A percentile compares a stretch with the other conserved stretches of the same genome.
Conservation (phyloP, 2,888 invertebrate species). For the Therioaphis trifolii region DNA sequence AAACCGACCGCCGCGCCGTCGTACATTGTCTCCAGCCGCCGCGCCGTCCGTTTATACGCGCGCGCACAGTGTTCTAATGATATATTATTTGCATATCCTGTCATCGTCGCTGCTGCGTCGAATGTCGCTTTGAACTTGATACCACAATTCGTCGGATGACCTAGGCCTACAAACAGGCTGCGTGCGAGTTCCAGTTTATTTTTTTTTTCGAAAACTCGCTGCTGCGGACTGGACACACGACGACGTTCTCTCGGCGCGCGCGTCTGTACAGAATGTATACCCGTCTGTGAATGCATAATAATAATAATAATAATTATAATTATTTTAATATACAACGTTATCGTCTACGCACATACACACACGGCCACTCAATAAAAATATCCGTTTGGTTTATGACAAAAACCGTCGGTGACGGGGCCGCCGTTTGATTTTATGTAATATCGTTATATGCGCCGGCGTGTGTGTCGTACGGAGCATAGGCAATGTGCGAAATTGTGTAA, state of each 20-base stretch:
- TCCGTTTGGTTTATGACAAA: conserved; percentile 15
- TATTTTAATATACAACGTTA: background rate
- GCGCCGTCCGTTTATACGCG: too few species aligned
- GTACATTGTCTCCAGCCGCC: background rate
- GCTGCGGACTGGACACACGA: too few species aligned
- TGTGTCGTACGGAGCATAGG: background rate
- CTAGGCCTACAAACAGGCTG: conserved; percentile 47
- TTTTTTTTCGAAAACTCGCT: too few species aligned
- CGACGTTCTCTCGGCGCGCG: too few species aligned
- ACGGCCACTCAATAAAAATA: background rate
- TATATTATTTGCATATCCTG: conserved; percentile 34
- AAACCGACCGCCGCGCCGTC: background rate
- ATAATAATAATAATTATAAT: too few species aligned
- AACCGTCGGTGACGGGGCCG: background rate
- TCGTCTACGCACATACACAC: background rate
- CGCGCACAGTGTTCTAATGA: background rate
- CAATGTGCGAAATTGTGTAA: conserved; percentile 49
- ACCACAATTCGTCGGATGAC: conserved; percentile 46
- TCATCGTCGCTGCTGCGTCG: background rate
- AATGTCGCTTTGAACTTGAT: conserved; percentile 57
- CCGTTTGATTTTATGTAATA: conserved; percentile 40
- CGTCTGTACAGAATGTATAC: background rate
- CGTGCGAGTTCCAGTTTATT: conserved; percentile 46
- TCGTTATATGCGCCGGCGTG: background rate
- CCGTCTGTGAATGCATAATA: too few species aligned